Evolutionary conservation across 2,888 invertebrate species (phyloP).

Genomic region (Tachina grossa): DNA sequence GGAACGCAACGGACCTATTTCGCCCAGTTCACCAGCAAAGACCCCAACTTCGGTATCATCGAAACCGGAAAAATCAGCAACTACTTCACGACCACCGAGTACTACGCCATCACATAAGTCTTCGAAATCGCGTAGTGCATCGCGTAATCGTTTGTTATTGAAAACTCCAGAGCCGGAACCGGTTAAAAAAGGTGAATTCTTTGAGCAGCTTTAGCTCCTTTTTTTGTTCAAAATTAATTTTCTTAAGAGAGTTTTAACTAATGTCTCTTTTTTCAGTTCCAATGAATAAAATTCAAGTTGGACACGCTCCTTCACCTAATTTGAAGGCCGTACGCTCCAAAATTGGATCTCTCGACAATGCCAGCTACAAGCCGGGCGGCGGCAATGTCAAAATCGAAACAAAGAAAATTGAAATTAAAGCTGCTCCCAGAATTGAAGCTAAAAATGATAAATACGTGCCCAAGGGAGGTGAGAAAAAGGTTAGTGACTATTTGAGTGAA

Average conservation of each 20-base stretch:
- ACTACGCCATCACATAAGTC: slow-evolving; percentile 83
- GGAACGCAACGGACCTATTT: slow-evolving; percentile 87
- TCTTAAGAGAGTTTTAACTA: neutral
- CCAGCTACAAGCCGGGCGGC: slow-evolving; percentile 94
- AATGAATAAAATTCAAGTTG: slow-evolving; percentile 97
- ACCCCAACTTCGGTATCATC: slow-evolving; percentile 84
- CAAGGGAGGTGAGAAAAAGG: slow-evolving; percentile 96
- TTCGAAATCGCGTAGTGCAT: slow-evolving; percentile 82
- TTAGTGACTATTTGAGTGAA: slow-evolving; percentile 79
- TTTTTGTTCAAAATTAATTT: neutral
- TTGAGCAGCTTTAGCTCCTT: too few species aligned
- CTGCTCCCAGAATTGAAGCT: slow-evolving; percentile 93
- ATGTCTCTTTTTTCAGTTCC: slow-evolving; percentile 85
- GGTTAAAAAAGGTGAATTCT: slow-evolving; percentile 88
- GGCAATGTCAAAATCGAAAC: slow-evolving; percentile 94
- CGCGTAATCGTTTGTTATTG: slow-evolving; percentile 82
- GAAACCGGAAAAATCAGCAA: slow-evolving; percentile 80
- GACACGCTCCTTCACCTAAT: slow-evolving; percentile 95
- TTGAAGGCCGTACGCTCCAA: slow-evolving; percentile 95
- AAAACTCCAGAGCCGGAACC: slow-evolving; percentile 89
- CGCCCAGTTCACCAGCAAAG: slow-evolving; percentile 89
- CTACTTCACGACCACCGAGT: slow-evolving; percentile 82
- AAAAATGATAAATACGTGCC: slow-evolving; percentile 94
- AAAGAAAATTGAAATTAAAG: slow-evolving; percentile 92
- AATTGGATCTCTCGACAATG: slow-evolving; percentile 95